Conservation (phyloP, 2,797 vertebrate species). For the Onychomys torridus region DNA sequence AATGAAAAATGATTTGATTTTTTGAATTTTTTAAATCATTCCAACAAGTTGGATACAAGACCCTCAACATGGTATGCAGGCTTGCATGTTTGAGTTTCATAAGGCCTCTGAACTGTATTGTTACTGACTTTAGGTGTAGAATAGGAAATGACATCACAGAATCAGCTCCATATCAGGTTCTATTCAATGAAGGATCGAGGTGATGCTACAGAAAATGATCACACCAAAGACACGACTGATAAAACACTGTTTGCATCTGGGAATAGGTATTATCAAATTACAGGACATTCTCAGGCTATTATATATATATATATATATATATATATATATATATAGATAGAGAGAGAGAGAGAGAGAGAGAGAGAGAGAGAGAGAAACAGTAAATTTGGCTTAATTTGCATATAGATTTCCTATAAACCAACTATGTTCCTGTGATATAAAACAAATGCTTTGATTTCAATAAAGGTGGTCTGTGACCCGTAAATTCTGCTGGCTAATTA, state of each 20-base stretch:
- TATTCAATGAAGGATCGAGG: slow-evolving; percentile 73
- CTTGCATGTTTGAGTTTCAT: slow-evolving; percentile 76
- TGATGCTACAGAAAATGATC: slow-evolving; percentile 68
- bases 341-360: too few relatives aligned
- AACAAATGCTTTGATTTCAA: slow-evolving; percentile 48
- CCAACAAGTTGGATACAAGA: not conserved
- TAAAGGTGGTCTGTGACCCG: slow-evolving; percentile 26
- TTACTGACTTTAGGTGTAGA: slow-evolving; percentile 61
- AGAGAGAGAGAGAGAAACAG: slow-evolving; percentile 50
- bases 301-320: not conserved
- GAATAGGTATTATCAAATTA: not conserved
- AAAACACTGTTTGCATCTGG: slow-evolving; percentile 13
- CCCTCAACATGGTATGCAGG: slow-evolving; percentile 53
- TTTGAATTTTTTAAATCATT: not conserved
- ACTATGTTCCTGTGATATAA: slow-evolving; percentile 30
- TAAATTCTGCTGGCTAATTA: slow-evolving; percentile 58
- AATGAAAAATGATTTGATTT: slow-evolving; percentile 42
- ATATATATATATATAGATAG: not conserved
- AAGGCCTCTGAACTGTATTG: slow-evolving; percentile 30
- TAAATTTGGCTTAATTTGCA: slow-evolving; percentile 57
- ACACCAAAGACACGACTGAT: not conserved
- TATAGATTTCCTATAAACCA: slow-evolving; percentile 60
- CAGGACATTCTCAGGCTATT: slow-evolving; percentile 57
- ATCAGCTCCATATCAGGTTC: slow-evolving; percentile 62
- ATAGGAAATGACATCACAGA: slow-evolving; percentile 76